phyloP scores from a whole-genome alignment of 2,113 vertebrate genomes.

The Micromys minutus region DNA sequence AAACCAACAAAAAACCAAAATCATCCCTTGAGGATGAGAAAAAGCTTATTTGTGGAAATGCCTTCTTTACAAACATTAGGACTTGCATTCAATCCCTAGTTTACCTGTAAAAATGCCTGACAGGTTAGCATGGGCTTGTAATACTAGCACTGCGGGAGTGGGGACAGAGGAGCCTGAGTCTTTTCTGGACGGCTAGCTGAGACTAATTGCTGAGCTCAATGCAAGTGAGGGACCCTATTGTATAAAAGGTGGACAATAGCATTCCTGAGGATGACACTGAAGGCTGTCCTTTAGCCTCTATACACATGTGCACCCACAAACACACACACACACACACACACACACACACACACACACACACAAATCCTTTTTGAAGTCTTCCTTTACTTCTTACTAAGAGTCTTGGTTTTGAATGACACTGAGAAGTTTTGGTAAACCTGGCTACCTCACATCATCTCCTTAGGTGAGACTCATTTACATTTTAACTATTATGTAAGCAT shows the following conservation, averaged over 20 bases:
- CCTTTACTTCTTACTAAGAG: slow-evolving; percentile 40
- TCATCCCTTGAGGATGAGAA: neutral
- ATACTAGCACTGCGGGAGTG: neutral
- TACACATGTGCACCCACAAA: neutral
- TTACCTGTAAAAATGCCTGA: neutral
- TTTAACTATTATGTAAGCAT: slow-evolving; percentile 57
- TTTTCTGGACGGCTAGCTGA: too few relatives aligned
- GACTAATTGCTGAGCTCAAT: neutral
- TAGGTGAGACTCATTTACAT: slow-evolving; percentile 80
- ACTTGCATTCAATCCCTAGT: neutral
- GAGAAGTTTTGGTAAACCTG: slow-evolving; percentile 59
- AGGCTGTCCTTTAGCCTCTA: neutral
- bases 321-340: neutral
- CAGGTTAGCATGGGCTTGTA: too few relatives aligned
- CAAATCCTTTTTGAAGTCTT: neutral
- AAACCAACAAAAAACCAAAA: neutral
- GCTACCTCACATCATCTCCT: slow-evolving; percentile 48
- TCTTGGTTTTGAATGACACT: neutral
- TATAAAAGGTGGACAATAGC: neutral
- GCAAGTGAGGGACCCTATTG: neutral
- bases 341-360: neutral
- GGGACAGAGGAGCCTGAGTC: neutral
- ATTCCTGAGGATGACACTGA: neutral
- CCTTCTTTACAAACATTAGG: neutral
- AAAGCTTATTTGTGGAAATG: neutral